Base-by-base conservation (phyloP, 2,888 invertebrate genomes). In the Selenia dentaria region DNA sequence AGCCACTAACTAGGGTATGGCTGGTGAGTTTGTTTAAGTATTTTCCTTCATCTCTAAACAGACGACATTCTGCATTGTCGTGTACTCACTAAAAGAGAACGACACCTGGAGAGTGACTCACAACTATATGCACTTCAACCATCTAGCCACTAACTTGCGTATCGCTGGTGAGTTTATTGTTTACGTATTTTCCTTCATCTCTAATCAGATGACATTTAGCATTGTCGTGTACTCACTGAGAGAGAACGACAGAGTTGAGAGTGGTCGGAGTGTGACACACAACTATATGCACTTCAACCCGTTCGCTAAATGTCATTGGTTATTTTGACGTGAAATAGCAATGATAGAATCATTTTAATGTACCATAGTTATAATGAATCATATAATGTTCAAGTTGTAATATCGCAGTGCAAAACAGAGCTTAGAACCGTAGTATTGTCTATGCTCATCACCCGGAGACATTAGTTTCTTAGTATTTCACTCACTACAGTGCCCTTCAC, bases 231-330 rank as follows among this genome's bases (percentile, higher is more conserved):
- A 92, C 71, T 94, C 93, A 14, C 83, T 93, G 33, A 79, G 86
- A 6, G 81, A 91, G 0, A 91, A 94, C 46, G 91, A 92, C 45
- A 94, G 95, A n/a, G n/a, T n/a, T n/a, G n/a, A n/a, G n/a, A n/a
- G n/a, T n/a, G n/a, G n/a, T 14, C 96, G 96, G 95, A 79, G 94
- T 24, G 86, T 94, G n/a, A 70, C 75, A 0, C 96, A 96, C 64
- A 95, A 95, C 65, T 96, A 92, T 66, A 96, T 96, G 77, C 92
- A 92, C 62, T 93, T 95, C 60, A 95, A 95, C 67, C 95, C 96
- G 0, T 64, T 92, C 0, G 84, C 89, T 62, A 95, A 95, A 0
- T 93, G 94, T 57, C 92, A 94, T 42, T 84, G 91, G n/a, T n/a
- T n/a, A n/a, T n/a, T n/a, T n/a, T n/a, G n/a, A n/a, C n/a, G n/a